Evolutionary conservation across 2,113 vertebrate species (phyloP).

Genomic region (Myiozetetes cayanensis): DNA sequence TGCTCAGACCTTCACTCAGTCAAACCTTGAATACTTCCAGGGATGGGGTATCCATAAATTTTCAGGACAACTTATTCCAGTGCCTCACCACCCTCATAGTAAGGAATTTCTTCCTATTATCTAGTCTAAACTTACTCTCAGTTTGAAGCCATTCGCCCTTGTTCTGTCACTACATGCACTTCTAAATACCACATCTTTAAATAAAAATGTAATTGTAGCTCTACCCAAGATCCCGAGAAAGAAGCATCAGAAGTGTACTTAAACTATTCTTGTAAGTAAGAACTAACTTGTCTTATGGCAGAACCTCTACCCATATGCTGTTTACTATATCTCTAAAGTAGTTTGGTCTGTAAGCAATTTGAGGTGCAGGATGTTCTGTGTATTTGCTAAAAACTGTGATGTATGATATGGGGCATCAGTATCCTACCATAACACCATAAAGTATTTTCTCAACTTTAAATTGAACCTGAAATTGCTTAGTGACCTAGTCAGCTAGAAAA

Average conservation of each 20-base stretch:
- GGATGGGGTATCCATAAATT: not conserved
- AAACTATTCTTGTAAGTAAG: not conserved
- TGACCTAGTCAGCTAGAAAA: not conserved
- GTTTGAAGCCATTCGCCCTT: not conserved
- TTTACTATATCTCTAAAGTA: not conserved
- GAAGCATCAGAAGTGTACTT: not conserved
- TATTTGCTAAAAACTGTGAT: not conserved
- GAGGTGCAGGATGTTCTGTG: not conserved
- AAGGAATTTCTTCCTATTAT: not conserved
- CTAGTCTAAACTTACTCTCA: not conserved
- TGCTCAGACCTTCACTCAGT: not conserved
- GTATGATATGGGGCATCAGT: not conserved
- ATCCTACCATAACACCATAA: not conserved
- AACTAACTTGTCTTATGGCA: not conserved
- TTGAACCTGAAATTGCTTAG: not conserved
- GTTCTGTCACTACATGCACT: not conserved
- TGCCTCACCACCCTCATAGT: not conserved
- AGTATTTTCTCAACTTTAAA: not conserved
- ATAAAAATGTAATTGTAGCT: not conserved
- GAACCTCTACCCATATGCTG: not conserved
- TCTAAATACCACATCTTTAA: not conserved
- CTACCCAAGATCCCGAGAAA: not conserved
- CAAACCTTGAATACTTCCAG: not conserved
- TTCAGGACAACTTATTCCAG: not conserved
- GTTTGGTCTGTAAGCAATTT: not conserved